Base-by-base conservation (phyloP, 2,888 invertebrate species). In the Pherbina coryleti region DNA sequence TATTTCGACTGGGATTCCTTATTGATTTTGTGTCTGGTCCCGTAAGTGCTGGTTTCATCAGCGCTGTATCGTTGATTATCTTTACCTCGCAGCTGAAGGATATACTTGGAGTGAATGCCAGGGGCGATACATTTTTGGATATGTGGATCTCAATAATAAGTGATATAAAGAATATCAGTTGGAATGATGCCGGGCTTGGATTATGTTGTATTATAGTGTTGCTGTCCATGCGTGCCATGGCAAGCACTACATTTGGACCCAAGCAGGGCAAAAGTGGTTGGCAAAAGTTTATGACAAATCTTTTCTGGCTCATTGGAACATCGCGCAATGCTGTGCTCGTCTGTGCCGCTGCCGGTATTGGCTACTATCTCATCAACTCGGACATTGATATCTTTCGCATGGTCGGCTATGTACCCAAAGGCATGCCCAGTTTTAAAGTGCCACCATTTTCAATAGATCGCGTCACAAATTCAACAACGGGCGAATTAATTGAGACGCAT, bases 11-110 rank as follows among this genome's bases (percentile, higher is more conserved):
- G 78, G 96, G 97, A 71, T 97, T 97, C 88, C 91, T 97, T 76
- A 94, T 97, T 78, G 96, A 97, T 89, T 97, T 97, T 86, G 96
- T 97, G 28, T 96, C 96, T 2, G 96, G 96, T 0, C 96, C 97
- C 0, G 97, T 97, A 0, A 95, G 95, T 25, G 95, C 95, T 0
- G 96, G 96, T 9, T 97, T 97, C 89, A 97, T 97, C 0, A 96
- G 96, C 5, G 97, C 97, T 14, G 97, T 96, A 9, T 96, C 97
- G 37, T 91, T 97, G 73, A 95, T 97, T 86, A 97, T 97, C 84
- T 93, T 96, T 76, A 94, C 95, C 0, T 96, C 96, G 5, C 97
- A 97, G 90, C 91, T 97, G 75, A 96, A 96, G 90, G 95, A 96
- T 88, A 91, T 96, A 78, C 92, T 96, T 77, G 95, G 95, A 8